phyloP scores from a whole-genome alignment of 2,797 vertebrate species.

The Cossypha niveicapilla region DNA sequence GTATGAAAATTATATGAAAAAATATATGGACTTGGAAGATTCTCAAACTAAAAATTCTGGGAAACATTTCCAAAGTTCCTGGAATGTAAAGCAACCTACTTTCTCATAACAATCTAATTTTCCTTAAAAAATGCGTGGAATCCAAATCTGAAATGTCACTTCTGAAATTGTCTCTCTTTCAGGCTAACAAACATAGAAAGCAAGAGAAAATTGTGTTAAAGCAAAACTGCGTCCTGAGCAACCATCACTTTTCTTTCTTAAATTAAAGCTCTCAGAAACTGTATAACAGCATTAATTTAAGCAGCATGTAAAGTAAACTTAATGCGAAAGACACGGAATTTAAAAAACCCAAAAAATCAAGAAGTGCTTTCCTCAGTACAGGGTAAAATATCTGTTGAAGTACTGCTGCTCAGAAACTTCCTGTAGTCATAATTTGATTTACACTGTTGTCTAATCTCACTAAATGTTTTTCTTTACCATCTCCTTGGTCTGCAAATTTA shows the following conservation, averaged over 20 bases:
- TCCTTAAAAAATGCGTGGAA: not conserved
- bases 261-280: not conserved
- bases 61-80: not conserved
- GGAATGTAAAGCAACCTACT: not conserved
- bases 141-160: not conserved
- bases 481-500: not conserved
- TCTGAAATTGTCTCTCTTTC: not conserved
- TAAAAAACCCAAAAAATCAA: not conserved
- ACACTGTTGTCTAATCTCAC: not conserved
- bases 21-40: not conserved
- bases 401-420: not conserved
- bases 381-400: not conserved
- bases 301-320: not conserved
- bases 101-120: not conserved
- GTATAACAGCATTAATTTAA: not conserved
- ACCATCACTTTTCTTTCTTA: not conserved
- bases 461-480: not conserved
- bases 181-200: not conserved
- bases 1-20: not conserved
- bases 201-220: not conserved
- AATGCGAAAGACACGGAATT: not conserved
- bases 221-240: not conserved
- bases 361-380: not conserved
- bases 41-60: not conserved
- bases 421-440: not conserved